Base-by-base conservation (phyloP, 2,113 vertebrate genomes). In the Semnornis frantzii region DNA sequence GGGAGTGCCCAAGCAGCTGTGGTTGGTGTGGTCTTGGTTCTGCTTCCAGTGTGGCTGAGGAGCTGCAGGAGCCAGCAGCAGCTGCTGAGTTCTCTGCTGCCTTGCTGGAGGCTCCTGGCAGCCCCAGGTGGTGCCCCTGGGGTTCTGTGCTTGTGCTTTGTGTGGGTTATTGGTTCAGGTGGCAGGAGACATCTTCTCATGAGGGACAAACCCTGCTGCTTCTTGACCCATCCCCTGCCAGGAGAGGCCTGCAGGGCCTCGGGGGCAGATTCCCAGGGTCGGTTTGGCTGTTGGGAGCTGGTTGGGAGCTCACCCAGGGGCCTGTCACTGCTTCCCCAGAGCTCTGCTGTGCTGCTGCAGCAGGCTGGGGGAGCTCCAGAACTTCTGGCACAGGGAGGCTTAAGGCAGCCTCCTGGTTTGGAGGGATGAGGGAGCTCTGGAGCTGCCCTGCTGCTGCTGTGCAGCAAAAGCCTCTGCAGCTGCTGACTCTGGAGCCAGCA, bases 1-100 rank as follows among this genome's bases (percentile, higher is more conserved):
- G 34, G 55, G 54, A 16, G 17, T 5, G 44, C n/a, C 24, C 0
- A 8, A 3, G 1, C 5, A 17, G 4, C 0, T 5, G 11, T 4
- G 46, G 1, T 60, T 50, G 8, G 54, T 2, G 42, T 55, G 14
- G 4, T 31, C 16, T 30, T 24, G 6, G 27, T 23, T 57, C 64
- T 31, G 5, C 86, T n/a, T 63, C 52, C 5, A 52, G 44, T 30
- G 18, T 34, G 42, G 42, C 15, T 17, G 1, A 44, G 72, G 8
- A 58, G 48, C 60, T 44, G 2, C 30, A 14, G 55, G 60, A 62
- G 82, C 42, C 42, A 42, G 42, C 42, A 42, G 42, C 42, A 42
- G 42, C 42, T 42, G 21, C 15, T 15, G 75, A 9, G 5, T 66
- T 31, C n/a, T 25, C 48, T 34, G 54, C 3, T 7, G 37, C 8